Conservation (phyloP, 2,888 invertebrate genomes). For the Micoletzkya japonica region DNA sequence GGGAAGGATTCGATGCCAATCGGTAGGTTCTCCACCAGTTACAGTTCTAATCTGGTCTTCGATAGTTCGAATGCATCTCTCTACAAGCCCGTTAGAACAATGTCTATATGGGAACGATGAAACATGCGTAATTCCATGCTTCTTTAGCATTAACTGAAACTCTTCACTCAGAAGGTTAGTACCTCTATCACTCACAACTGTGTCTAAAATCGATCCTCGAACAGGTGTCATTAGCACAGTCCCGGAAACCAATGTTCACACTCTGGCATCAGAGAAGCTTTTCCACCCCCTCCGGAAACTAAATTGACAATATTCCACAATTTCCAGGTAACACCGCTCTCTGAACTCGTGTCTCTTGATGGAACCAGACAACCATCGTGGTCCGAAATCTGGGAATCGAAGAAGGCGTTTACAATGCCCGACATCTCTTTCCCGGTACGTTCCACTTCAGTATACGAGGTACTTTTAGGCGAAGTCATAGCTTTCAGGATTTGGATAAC, state of each 20-base stretch:
- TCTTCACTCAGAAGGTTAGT: no score
- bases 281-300: neutral
- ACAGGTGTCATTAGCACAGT: neutral
- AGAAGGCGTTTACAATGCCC: neutral
- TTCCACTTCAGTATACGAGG: neutral
- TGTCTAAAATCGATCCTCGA: neutral
- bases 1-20: no score
- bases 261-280: neutral
- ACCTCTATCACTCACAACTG: no score
- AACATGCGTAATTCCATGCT: no score
- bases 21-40: no score
- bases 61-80: no score
- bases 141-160: no score
- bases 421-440: neutral
- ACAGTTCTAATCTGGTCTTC: no score
- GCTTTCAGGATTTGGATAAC: neutral
- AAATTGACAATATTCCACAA: neutral
- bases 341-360: neutral
- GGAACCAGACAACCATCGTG: neutral
- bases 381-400: neutral
- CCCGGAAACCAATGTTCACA: neutral
- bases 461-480: neutral
- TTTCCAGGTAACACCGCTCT: constrained; percentile 3
- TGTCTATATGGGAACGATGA: no score
- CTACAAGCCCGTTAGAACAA: no score